phyloP scores from a whole-genome alignment of 2,113 vertebrate species.

The Dunckerocampus dactyliophorus region DNA sequence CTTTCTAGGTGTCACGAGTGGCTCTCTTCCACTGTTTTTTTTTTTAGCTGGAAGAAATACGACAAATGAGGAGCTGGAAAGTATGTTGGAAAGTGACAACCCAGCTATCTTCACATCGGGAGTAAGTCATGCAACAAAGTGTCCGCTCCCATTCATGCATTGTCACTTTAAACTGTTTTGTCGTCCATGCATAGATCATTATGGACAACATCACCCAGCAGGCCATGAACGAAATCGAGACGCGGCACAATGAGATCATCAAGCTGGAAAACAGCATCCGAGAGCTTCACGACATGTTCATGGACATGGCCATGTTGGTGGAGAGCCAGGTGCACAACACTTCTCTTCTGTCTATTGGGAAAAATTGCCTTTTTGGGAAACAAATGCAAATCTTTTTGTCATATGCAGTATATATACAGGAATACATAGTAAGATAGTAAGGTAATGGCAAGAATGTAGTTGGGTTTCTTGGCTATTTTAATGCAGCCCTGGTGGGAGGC shows the following conservation, averaged over 20 bases:
- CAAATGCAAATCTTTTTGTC: neutral
- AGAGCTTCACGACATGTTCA: conserved; percentile 97
- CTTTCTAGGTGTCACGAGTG: neutral
- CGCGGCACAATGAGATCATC: conserved; percentile 92
- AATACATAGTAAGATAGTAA: too few relatives aligned
- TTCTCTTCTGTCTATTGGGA: neutral
- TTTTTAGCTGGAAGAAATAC: conserved; percentile 89
- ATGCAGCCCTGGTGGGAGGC: too few relatives aligned
- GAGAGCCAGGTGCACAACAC: conserved; percentile 88
- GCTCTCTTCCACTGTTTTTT: conserved; percentile 6
- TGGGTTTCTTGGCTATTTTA: too few relatives aligned
- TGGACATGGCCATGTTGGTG: conserved; percentile 98
- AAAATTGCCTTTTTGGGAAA: neutral
- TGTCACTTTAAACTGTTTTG: neutral
- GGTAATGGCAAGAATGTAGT: too few relatives aligned
- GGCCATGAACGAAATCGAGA: conserved; percentile 94
- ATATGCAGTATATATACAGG: too few relatives aligned
- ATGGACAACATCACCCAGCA: conserved; percentile 97
- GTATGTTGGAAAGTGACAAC: conserved; percentile 96
- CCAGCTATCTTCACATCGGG: conserved; percentile 94
- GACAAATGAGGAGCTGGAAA: conserved; percentile 93
- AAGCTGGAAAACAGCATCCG: conserved; percentile 96
- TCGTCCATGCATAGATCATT: conserved; percentile 78
- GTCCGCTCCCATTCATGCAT: too few relatives aligned
- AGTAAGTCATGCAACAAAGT: conserved; percentile 67